Percentiles rank a stretch among this genome's conserved stretches.
These are phyloP conservation scores for Zosterops japonicus DNA, from an alignment of 2,113 vertebrate species.

Conservation along the genomic window DNA sequence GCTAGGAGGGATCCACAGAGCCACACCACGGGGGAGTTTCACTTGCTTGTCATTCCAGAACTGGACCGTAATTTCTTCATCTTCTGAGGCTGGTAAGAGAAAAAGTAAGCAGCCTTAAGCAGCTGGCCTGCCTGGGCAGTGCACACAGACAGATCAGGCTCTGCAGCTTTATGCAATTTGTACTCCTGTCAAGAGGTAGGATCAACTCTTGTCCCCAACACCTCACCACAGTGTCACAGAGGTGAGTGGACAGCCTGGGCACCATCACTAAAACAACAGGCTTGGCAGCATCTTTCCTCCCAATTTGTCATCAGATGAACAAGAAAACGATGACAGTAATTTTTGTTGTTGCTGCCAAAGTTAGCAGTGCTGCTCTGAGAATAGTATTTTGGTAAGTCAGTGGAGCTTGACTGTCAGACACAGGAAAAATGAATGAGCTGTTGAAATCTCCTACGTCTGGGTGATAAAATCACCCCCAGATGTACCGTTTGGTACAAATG, in stretches of 20 bases:
- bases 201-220: not conserved
- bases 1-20: conserved; percentile 74
- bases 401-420: not conserved
- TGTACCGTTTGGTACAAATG: not conserved
- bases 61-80: conserved; percentile 73
- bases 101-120: not conserved
- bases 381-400: not conserved
- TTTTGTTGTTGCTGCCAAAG: not conserved
- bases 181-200: not conserved
- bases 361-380: not conserved
- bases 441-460: not conserved
- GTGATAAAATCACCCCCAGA: not conserved
- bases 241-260: not conserved
- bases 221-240: not conserved
- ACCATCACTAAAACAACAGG: not conserved
- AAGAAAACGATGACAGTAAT: not conserved
- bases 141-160: not conserved
- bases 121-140: not conserved
- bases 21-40: conserved; percentile 69
- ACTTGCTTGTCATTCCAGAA: conserved; percentile 83
- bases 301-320: not conserved
- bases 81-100: conserved; percentile 68
- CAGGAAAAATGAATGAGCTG: not conserved
- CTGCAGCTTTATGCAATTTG: not conserved
- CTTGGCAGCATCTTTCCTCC: not conserved